Percentiles rank a stretch among this genome's conserved stretches.
These are phyloP conservation scores for Melieria crassipennis DNA, from an alignment of 2,888 invertebrate species.

Conservation along the genomic window DNA sequence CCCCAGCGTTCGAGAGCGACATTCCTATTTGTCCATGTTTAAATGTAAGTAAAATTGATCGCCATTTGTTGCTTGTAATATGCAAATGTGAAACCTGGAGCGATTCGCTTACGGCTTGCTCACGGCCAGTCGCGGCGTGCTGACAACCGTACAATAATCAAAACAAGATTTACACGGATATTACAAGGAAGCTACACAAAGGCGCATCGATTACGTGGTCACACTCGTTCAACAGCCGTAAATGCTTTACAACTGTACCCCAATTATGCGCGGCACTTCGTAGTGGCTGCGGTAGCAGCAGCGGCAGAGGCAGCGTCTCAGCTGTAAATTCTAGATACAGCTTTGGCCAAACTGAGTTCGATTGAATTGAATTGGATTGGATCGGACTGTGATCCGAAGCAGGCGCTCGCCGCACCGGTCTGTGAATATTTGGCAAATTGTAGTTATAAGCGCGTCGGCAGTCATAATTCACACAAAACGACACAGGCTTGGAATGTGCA, in stretches of 20 bases:
- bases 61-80: constrained; percentile 10
- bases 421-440: neutral
- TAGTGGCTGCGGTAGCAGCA: constrained; percentile 32
- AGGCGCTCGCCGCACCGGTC: too few species aligned
- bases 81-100: neutral
- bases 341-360: too few species aligned
- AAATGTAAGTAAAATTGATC: too few species aligned
- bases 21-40: too few species aligned
- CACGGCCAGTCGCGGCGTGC: neutral
- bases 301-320: constrained; percentile 29
- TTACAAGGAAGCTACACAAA: constrained; percentile 9
- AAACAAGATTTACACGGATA: constrained; percentile 10
- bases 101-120: too few species aligned
- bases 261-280: constrained; percentile 36
- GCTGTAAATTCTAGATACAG: too few species aligned
- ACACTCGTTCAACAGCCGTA: constrained; percentile 10
- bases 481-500: too few species aligned
- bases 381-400: neutral
- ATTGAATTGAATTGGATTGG: neutral
- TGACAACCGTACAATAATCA: constrained; percentile 6
- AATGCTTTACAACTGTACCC: constrained; percentile 12
- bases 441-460: constrained; percentile 3
- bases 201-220: too few species aligned
- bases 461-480: neutral
- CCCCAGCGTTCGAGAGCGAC: too few species aligned